Evolutionary conservation across 1,140 invertebrate species (phyloP), one percentile per base, ranked within the genome.

Genomic region (Ditylenchus dipsaci): DNA sequence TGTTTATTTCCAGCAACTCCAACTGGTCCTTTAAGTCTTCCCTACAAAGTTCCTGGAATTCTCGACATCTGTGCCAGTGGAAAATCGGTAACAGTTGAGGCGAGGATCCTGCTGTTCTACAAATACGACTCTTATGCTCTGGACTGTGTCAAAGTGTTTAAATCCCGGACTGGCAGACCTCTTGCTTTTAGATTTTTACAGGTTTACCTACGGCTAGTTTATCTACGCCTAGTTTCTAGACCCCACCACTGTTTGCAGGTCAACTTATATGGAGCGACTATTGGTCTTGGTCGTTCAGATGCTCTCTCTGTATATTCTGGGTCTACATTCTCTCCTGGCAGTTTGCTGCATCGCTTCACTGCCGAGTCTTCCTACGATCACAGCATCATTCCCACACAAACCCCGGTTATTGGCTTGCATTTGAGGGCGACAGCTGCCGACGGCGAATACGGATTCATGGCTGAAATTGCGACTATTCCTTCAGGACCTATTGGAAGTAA

Each of bases 61-160:
- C 88, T 98, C 19, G 92, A 97, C 73, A 94, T 97, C 65, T 98
- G 95, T 83, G 91, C 95, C 82, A 90, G 92, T 0, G 89, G 89
- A 17, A 72, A 73, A 21, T 7, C 30, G 43, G 47, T 72, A n/a
- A 45, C 71, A 33, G 27, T 71, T 95, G 97, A 86, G 90, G 59
- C 92, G 79, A 86, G 94, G 65, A 88, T 98, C 5, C 81, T 98
- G 1, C 75, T 98, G 0, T 98, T 95, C 83, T 97, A 95, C 83
- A 97, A 96, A 83, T 99, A 99, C 76, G 92, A 95, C 73, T 95
- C 95, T 77, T 89, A 90, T 84, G 90, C 92, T 0, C 90, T 96
- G 8, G 95, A 95, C 83, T 99, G 95, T 83, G 91, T 98, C 0
- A 99, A 99, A 85, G 93, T 97, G 75, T 95, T 99, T 77, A 90